Evolutionary conservation across 2,888 invertebrate genomes (phyloP), one percentile per base, ranked within the genome.

Genomic region (Stenodera caucasica): DNA sequence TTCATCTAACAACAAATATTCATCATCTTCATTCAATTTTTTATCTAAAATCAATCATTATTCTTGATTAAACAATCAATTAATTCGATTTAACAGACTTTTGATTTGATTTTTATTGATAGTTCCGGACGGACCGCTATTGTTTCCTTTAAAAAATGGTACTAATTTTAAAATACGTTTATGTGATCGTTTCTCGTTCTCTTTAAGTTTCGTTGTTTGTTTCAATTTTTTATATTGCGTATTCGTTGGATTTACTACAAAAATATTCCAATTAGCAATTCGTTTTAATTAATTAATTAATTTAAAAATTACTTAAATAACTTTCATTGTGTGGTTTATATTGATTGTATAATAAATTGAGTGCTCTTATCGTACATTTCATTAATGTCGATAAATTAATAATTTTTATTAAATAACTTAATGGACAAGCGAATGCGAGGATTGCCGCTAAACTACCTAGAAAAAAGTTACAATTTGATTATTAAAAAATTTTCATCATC

Each of bases 401-500:
- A 35, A 86, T 75, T 30, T 84, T 84, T 61, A 87, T 84, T 79
- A 87, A 82, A 69, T 86, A 85, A 5, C 85, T 82, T 57, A 87
- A 75, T 1, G 86, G 87, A 71, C 87, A 87, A 18, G 86, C 85
- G 67, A 87, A 87, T 5, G 87, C 87, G 56, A 87, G 76, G 55
- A 86, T 85, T 35, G 87, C 86, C 49, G 86, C 84, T 59, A 87
- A 75, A 74, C 86, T 86, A 60, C 87, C 88, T 85, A 79, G 59
- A 83, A 51, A 60, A 56, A 14, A 35, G 61, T 55, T 53, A 29
- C 51, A 6, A 62, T 49, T 51, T 45, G 18, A 2, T 54, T 52
- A 11, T n/a, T n/a, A n/a, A n/a, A n/a, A n/a, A n/a, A n/a, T n/a
- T n/a, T n/a, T n/a, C n/a, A n/a, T n/a, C n/a, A n/a, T n/a, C n/a